phyloP scores from a whole-genome alignment of 2,113 vertebrate species.

The Actenoides hombroni region DNA sequence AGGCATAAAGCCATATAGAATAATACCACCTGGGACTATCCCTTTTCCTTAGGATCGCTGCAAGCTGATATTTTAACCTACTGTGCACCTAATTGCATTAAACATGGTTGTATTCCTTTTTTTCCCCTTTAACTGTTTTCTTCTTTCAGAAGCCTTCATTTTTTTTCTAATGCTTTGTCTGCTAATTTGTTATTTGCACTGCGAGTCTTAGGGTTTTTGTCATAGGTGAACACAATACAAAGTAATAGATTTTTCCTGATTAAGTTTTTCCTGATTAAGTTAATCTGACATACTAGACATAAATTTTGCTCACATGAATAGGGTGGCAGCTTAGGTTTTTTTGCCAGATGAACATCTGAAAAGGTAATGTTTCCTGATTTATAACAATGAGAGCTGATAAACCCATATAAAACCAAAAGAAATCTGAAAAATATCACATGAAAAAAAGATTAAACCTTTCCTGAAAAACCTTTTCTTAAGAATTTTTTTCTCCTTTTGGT shows the following conservation, averaged over 20 bases:
- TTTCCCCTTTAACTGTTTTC: neutral
- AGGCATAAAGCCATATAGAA: neutral
- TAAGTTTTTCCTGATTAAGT: neutral
- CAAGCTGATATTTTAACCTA: neutral
- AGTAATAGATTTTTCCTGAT: neutral
- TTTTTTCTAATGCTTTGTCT: neutral
- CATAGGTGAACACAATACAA: neutral
- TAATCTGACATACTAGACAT: neutral
- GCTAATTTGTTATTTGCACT: neutral
- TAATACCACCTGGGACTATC: neutral
- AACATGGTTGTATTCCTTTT: neutral
- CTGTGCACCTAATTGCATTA: neutral
- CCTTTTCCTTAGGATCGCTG: neutral
- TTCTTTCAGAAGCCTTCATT: neutral
- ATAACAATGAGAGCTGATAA: neutral
- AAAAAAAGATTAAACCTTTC: neutral
- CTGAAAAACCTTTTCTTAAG: neutral
- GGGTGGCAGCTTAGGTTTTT: neutral
- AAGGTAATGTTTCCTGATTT: neutral
- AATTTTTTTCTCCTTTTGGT: neutral
- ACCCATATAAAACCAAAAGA: neutral
- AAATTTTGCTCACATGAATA: neutral
- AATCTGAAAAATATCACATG: neutral
- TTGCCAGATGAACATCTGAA: neutral
- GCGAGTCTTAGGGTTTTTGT: neutral